Evolutionary conservation across 2,113 vertebrate genomes (phyloP), one percentile per base, ranked within the genome.

Genomic region (Cynoglossus semilaevis): DNA sequence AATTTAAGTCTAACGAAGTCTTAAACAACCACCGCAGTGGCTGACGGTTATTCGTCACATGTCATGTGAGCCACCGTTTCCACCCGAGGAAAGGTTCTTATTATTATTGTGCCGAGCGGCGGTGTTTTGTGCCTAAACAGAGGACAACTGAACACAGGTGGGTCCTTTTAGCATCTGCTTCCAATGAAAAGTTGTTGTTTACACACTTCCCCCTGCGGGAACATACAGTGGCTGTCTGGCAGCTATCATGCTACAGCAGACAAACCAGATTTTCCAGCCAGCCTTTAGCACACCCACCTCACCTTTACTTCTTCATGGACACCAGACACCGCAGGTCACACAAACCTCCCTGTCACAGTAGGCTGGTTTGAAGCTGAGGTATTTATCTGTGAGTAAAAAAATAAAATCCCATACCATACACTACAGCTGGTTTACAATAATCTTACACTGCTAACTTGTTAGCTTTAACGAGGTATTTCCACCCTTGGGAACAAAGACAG

Each of bases 181-280:
- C 1, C 44, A 40, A 54, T 40, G 67, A 58, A 55, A 4, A 1
- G 48, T 44, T 76, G 22, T 17, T 75, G 45, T 82, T 74, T 59
- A 59, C 63, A 67, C 38, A 22, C 15, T 47, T 2, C 22, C 47
- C 46, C 38, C 19, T 47, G 7, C 8, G 50, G 15, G 34, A 53
- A 58, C n/a, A 37, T n/a, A 16, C 29, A 47, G 18, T 22, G 44
- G 9, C 17, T 66, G 29, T 35, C 22, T 46, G 11, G 11, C 18
- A 41, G 18, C 9, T 14, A n/a, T 11, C 13, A 8, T 54, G 67
- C 49, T 60, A 67, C 15, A 58, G 51, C 50, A 54, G 58, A 54
- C 68, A 69, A 81, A 85, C 88, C 48, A 17, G 82, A 69, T 70
- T 85, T 80, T 85, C 85, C 54, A 58, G 84, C 63, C 53, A 15